Evolutionary conservation across 2,797 vertebrate genomes (phyloP), one percentile per base, ranked within the genome.

Genomic region (Chiroxiphia lanceolata): DNA sequence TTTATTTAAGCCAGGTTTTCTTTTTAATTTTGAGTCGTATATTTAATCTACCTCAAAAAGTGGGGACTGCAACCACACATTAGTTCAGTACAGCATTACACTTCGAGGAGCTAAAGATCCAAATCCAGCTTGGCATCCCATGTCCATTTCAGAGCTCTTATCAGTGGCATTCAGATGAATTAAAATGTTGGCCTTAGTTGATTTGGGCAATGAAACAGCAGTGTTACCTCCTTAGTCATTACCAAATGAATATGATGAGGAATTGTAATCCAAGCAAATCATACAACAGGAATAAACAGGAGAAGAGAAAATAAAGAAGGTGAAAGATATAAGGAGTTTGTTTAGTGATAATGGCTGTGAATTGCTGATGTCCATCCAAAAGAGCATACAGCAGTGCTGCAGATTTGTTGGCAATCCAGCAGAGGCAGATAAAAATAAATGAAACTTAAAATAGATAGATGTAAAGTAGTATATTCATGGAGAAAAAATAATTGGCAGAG

Each of bases 351-450:
- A 88, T 61, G 36, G 33, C 26, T 76, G 42, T 93, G 47, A 79
- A 72, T 78, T 90, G 67, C 40, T 90, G 64, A 72, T 79, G 75
- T 67, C 23, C 25, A 56, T 79, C 59, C 81, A 79, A 78, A 91
- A 44, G 47, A 90, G 21, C 4, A 2, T 38, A 54, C 5, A 71
- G 29, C 27, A 61, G 22, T 54, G 20, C 60, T 83, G 17, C 85
- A 71, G 44, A 90, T 27, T 47, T 13, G 2, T 33, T 83, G 79
- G 47, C 80, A 93, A 95, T 54, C 26, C 25, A 91, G 34, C 22
- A 76, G 80, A 93, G 50, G 9, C 72, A 86, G 83, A 91, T 78
- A 87, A 90, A 95, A 94, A 88, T 86, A 96, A 94, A 91, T 88
- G 50, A 95, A n/a, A 94, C 54, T 90, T 90, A 79, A 91, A 95